Evolutionary conservation across 2,888 invertebrate species (phyloP).

Genomic region (Lumbricus terrestris): DNA sequence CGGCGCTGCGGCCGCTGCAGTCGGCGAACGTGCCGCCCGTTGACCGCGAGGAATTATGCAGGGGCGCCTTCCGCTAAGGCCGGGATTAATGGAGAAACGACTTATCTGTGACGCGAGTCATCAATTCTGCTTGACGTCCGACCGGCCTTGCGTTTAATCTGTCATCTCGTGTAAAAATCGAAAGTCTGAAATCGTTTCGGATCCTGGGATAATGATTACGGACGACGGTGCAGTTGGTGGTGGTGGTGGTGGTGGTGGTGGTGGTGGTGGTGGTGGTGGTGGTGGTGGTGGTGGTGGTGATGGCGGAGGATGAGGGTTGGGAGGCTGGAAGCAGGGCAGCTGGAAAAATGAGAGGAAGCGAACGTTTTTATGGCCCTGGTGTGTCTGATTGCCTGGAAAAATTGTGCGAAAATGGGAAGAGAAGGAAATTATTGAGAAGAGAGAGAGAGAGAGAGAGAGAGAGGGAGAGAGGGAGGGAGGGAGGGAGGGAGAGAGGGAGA

Average conservation of each 20-base stretch:
- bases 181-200: constrained; percentile 3
- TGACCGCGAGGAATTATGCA: neutral
- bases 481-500: no score
- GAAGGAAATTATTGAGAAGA: neutral
- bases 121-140: neutral
- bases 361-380: neutral
- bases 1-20: neutral
- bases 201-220: neutral
- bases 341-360: neutral
- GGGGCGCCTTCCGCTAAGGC: neutral
- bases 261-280: no score
- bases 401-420: neutral
- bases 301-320: neutral
- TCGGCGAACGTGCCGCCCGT: neutral
- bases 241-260: no score
- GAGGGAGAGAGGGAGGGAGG: neutral
- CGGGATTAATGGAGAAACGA: neutral
- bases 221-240: neutral
- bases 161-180: neutral
- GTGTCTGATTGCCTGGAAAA: neutral
- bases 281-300: no score
- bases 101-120: neutral
- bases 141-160: neutral
- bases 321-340: neutral
- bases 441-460: no score